Percentiles rank a stretch among this genome's conserved stretches.
phyloP scores from a whole-genome alignment of 1,140 invertebrate species.

The Drosophila subpulchrella region DNA sequence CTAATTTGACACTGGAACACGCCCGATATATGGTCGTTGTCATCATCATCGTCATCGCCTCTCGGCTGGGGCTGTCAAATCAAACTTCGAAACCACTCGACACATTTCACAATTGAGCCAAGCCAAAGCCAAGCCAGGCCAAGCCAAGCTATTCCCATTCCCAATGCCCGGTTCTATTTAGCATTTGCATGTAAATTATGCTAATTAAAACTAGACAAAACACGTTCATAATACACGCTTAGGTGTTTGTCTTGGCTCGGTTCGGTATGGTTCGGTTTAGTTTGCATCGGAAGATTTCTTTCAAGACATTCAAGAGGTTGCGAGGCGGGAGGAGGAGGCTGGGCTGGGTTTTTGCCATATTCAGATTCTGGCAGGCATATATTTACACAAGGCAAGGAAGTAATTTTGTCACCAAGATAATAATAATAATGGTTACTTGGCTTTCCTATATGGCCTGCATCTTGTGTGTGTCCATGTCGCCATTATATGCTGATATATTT shows the following conservation, averaged over 20 bases:
- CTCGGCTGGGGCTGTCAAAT: conserved; percentile 63
- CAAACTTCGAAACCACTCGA: conserved; percentile 65
- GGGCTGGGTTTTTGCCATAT: conserved; percentile 10
- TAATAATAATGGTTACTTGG: conserved; percentile 15
- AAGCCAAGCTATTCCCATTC: conserved; percentile 3
- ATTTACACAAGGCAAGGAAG: conserved; percentile 7
- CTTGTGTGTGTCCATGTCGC: neutral
- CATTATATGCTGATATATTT: conserved; percentile 7
- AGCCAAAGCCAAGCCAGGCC: neutral
- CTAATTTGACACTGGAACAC: conserved; percentile 76
- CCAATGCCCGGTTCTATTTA: conserved; percentile 54
- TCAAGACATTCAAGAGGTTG: conserved; percentile 10
- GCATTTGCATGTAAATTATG: conserved; percentile 79
- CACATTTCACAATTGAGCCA: conserved; percentile 68
- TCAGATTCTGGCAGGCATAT: conserved; percentile 4
- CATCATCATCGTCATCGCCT: conserved; percentile 27
- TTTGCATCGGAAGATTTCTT: conserved; percentile 53
- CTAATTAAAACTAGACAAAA: conserved; percentile 80
- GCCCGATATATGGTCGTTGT: conserved; percentile 49
- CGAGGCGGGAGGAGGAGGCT: neutral
- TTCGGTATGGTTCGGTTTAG: conserved; percentile 17
- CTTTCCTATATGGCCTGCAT: conserved; percentile 6
- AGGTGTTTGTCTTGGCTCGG: conserved; percentile 63
- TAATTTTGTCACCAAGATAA: conserved; percentile 16
- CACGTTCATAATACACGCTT: conserved; percentile 67